Base-by-base conservation (phyloP, 1,140 invertebrate species). In the Apis florea region DNA sequence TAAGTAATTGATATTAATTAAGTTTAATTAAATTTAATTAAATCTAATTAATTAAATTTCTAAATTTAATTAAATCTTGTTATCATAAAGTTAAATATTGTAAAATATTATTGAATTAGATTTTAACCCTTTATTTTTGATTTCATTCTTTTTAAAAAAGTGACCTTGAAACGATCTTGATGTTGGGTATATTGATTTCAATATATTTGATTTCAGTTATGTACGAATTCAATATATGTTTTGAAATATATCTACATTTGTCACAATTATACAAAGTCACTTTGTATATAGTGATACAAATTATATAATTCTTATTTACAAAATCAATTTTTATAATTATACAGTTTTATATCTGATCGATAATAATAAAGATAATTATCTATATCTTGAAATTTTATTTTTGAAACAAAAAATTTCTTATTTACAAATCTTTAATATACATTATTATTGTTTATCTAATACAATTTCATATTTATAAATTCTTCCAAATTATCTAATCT, bases 371-470 rank as follows among this genome's bases (percentile, higher is more conserved):
- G 40, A 6, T 24, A 19, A 10, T 69, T 24, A 24, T 2, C 13
- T 31, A 4, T 63, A 51, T 17, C 8, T 59, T 15, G 1, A 61
- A 19, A 61, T 47, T 17, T 9, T n/a, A 71, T 9, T 12, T 12
- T 73, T 19, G 21, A 19, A 24, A n/a, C 1, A 31, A 26, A 49
- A 49, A 1, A 40, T 40, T 40, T 64, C 19, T 47, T 81, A 81
- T 81, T 75, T 81, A 81, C 79, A 81, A 19, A 40, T 58, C 0
- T 12, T 1, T 19, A 31, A 19, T 15, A n/a, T 24, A 59, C 19
- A 3, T 19, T 12, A 3, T 19, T 12, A 31, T 61, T 13, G 11
- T 2, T 17, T 24, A 61, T 10, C 3, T 54, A 51, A 1, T 63
- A 11, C 3, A 40, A 72, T 63, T 61, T 59, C 17, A 26, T 40